phyloP scores from a whole-genome alignment of 2,888 invertebrate species.

The Torymus aiolomorphi region DNA sequence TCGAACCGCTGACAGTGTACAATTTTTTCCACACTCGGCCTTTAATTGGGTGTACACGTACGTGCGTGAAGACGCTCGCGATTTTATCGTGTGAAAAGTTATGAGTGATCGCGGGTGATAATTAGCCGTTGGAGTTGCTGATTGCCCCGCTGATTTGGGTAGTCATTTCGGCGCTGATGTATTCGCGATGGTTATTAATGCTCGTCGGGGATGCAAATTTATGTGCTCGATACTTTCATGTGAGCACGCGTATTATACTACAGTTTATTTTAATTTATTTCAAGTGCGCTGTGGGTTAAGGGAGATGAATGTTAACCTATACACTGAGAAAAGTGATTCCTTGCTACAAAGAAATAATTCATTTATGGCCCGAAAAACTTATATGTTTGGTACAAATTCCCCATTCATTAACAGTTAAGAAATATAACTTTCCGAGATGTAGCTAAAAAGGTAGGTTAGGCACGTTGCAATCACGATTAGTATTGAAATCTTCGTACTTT shows the following conservation, averaged over 20 bases:
- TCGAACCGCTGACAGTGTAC: neutral
- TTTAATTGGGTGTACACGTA: slow-evolving; percentile 29
- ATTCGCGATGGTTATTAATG: neutral
- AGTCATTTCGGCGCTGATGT: slow-evolving; percentile 17
- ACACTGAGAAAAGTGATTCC: no score
- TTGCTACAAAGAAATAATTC: no score
- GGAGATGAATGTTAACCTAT: no score
- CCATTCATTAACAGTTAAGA: no score
- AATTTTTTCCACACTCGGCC: slow-evolving; percentile 12
- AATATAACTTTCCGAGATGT: no score
- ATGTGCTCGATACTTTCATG: neutral
- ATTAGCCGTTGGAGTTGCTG: slow-evolving; percentile 3
- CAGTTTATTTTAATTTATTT: no score
- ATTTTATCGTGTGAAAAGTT: slow-evolving; percentile 41
- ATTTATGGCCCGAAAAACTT: no score
- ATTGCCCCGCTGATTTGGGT: slow-evolving; percentile 22
- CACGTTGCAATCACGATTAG: no score
- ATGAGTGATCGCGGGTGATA: slow-evolving; percentile 37
- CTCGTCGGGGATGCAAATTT: neutral
- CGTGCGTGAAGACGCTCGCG: neutral
- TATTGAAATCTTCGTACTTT: no score
- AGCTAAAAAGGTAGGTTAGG: no score
- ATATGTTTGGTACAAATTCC: no score
- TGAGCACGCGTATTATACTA: no score
- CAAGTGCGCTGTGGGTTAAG: neutral